Base-by-base conservation (phyloP, 2,888 invertebrate genomes). In the Gandaritis pyraliata region DNA sequence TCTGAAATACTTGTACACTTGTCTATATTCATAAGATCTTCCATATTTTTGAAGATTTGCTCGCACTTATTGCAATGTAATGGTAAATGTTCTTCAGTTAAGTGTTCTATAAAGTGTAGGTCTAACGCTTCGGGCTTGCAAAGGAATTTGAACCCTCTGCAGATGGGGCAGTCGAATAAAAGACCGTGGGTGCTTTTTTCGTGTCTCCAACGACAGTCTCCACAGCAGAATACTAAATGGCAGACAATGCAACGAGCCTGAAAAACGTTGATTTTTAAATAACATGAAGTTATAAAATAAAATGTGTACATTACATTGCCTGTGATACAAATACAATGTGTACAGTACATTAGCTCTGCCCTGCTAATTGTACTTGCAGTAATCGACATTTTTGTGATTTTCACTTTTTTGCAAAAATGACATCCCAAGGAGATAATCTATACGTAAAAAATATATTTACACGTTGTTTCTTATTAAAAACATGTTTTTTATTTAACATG, bases 181-280 rank as follows among this genome's bases (percentile, higher is more conserved):
- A 93, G 80, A 1, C 78, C 81, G 75, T 93, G 93, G 2, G 75
- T 68, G 1, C 59, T 62, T 57, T 73, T 71, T 46, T 93, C 92
- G 83, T 93, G 93, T 50, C 76, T 83, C 76, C 85, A 78, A 12
- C 93, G 90, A 58, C 93, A 93, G 12, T 87, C 75, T 2, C 74
- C 76, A 56, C 93, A 93, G 74, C 93, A 93, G 68, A 91, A 92
- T 57, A 86, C 73, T 47, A 82, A 76, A 57, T 86, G 84, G 71
- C 92, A 93, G 12, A 87, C 83, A 58, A 92, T 83, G 65, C 93
- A 93, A 70, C 86, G 83, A 47, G 78, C 81, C 92, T 93, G 79
- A n/a, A 71, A 83, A 29, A 46, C 23, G 23, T 36, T 13, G 23
- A 41, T 29, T 41, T 29, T 3, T 18, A 36, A 15, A 23, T 53